Evolutionary conservation across 2,888 invertebrate species (phyloP).

Genomic region (Pharmacophagus antenor): DNA sequence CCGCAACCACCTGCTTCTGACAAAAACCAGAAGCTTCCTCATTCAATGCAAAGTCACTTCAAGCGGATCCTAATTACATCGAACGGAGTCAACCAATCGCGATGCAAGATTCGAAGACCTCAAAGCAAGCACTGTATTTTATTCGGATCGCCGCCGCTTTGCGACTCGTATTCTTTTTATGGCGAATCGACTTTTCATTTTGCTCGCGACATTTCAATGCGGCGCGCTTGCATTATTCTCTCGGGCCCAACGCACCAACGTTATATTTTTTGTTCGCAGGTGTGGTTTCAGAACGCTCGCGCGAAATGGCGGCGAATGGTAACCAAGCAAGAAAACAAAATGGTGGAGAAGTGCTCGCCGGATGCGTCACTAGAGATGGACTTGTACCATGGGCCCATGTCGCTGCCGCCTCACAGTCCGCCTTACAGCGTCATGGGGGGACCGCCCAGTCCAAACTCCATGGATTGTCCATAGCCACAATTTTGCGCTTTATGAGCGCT

Average conservation of each 20-base stretch:
- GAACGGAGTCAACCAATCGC: conserved; percentile 37
- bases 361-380: conserved; percentile 83
- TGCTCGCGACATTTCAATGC: conserved; percentile 49
- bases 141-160: conserved; percentile 41
- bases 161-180: conserved; percentile 48
- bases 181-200: conserved; percentile 49
- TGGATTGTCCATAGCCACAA: conserved; percentile 86
- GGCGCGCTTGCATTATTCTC: conserved; percentile 44
- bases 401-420: conserved; percentile 86
- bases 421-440: conserved; percentile 85
- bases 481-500: conserved; percentile 72
- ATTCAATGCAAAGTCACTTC: conserved; percentile 38
- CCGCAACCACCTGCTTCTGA: conserved; percentile 40
- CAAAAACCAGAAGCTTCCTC: conserved; percentile 51
- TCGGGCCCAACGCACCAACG: conserved; percentile 47
- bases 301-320: conserved; percentile 96
- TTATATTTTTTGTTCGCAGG: conserved; percentile 83
- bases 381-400: conserved; percentile 83
- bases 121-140: conserved; percentile 36
- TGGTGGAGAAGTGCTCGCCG: conserved; percentile 86
- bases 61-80: conserved; percentile 40
- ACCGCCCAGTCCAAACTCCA: conserved; percentile 85
- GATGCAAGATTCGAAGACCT: conserved; percentile 41
- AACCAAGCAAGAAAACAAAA: conserved; percentile 88
- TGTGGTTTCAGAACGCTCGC: conserved; percentile 97